Conservation (phyloP, 2,888 invertebrate species). For the Apamea epomidion region DNA sequence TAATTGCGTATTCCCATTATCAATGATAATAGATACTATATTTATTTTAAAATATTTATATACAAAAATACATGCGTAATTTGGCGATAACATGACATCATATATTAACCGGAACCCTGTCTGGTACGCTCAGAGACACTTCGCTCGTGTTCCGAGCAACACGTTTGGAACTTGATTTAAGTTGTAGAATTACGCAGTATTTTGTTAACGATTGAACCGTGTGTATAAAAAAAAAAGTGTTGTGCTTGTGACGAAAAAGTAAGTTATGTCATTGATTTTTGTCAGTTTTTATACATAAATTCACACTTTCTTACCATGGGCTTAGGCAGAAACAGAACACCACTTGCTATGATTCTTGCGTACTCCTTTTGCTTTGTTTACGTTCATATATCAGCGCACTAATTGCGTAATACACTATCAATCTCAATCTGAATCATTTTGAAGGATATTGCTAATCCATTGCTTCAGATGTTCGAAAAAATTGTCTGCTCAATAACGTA, state of each 20-base stretch:
- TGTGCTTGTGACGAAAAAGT: slow-evolving; percentile 35
- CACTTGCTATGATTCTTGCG: background rate
- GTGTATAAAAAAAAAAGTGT: slow-evolving; percentile 9
- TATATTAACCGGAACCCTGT: slow-evolving; percentile 22
- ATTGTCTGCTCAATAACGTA: too few relatives aligned
- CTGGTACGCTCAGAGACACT: slow-evolving; percentile 29
- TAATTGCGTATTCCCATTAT: slow-evolving; percentile 1
- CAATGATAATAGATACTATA: background rate
- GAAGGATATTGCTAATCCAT: too few relatives aligned
- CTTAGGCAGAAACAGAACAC: background rate
- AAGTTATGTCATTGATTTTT: slow-evolving; percentile 25
- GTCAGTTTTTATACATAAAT: background rate
- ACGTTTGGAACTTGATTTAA: slow-evolving; percentile 20
- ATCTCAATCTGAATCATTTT: too few relatives aligned
- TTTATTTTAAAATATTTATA: background rate
- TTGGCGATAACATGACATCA: slow-evolving; percentile 12
- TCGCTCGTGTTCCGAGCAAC: background rate
- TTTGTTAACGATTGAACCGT: slow-evolving; percentile 9
- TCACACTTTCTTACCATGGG: background rate
- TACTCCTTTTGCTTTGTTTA: background rate
- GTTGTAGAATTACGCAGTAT: slow-evolving; percentile 2
- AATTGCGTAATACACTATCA: too few relatives aligned
- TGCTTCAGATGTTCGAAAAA: too few relatives aligned
- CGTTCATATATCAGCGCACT: background rate
- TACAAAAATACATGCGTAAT: background rate